These are phyloP conservation scores for Stenopsyche tienmushanensis DNA, from an alignment of 1,140 invertebrate species.

Conservation along the genomic window DNA sequence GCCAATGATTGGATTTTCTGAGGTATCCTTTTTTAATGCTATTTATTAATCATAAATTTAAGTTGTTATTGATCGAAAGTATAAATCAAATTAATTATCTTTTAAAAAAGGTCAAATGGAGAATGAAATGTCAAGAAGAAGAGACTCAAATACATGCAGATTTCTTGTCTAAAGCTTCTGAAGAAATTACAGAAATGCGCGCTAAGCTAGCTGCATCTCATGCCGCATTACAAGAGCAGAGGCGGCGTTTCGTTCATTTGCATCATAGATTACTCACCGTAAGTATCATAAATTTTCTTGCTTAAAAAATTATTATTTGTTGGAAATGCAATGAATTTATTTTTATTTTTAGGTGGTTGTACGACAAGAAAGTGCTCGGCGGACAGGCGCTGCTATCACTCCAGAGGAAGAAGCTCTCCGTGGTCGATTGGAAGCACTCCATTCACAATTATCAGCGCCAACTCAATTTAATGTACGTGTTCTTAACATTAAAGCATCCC, in stretches of 20 bases:
- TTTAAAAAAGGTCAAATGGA: constrained; percentile 80
- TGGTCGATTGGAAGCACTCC: constrained; percentile 80
- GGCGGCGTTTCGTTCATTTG: constrained; percentile 35
- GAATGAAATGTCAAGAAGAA: constrained; percentile 79
- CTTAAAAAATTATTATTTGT: constrained; percentile 19
- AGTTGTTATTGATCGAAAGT: too few relatives aligned
- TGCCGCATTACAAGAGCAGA: constrained; percentile 41
- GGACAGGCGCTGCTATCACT: constrained; percentile 80
- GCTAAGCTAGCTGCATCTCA: constrained; percentile 53
- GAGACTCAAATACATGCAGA: constrained; percentile 77
- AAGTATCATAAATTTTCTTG: constrained; percentile 21
- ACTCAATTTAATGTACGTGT: constrained; percentile 83
- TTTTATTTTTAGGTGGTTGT: constrained; percentile 69
- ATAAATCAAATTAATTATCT: too few relatives aligned
- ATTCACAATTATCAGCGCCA: constrained; percentile 83
- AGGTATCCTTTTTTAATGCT: constrained; percentile 43
- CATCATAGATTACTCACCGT: constrained; percentile 36
- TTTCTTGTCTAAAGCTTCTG: constrained; percentile 73
- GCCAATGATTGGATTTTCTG: constrained; percentile 85
- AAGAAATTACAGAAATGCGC: constrained; percentile 74
- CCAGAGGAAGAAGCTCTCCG: constrained; percentile 87
- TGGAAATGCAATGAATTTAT: neutral
- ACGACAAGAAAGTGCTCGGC: constrained; percentile 82
- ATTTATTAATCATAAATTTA: neutral
- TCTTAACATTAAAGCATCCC: neutral